A percentile compares a stretch with the other conserved stretches of the same genome.
These are phyloP conservation scores for Lutjanus argentimaculatus DNA, from an alignment of 2,797 vertebrate genomes.

Conservation along the genomic window DNA sequence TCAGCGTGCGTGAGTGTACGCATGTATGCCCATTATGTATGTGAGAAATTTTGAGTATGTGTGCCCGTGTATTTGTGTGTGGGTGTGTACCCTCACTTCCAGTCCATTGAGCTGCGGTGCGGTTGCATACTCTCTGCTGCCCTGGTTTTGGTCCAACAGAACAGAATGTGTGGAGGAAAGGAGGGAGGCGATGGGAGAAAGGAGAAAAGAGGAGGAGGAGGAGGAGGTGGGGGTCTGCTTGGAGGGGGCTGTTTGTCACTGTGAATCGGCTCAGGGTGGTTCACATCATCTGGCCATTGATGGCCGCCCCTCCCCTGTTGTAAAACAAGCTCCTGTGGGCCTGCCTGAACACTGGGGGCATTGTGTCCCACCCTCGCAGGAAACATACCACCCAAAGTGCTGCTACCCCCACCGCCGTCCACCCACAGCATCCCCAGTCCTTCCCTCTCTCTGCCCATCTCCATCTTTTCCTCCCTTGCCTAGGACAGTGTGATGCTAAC, in stretches of 20 bases:
- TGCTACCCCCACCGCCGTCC: constrained; percentile 81
- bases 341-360: constrained; percentile 91
- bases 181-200: constrained; percentile 72
- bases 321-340: constrained; percentile 93
- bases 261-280: constrained; percentile 95
- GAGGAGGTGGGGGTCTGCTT: constrained; percentile 73
- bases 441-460: constrained; percentile 40
- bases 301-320: constrained; percentile 95
- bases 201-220: constrained; percentile 62
- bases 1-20: constrained; percentile 33
- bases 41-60: constrained; percentile 60
- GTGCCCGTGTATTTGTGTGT: constrained; percentile 37
- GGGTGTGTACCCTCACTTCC: constrained; percentile 57
- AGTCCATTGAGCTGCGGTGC: constrained; percentile 61
- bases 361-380: constrained; percentile 88
- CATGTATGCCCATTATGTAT: constrained; percentile 60
- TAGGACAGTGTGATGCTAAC: constrained; percentile 12
- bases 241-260: constrained; percentile 92
- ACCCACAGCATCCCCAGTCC: constrained; percentile 79
- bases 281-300: constrained; percentile 94
- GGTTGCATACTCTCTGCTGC: constrained; percentile 52
- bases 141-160: constrained; percentile 79
- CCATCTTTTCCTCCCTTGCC: constrained; percentile 24
- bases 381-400: constrained; percentile 98
- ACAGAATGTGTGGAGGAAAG: constrained; percentile 69